Percentiles rank a stretch among this genome's conserved stretches.
Evolutionary conservation across 2,888 invertebrate species (phyloP).

Genomic region (Chouioia cunea): DNA sequence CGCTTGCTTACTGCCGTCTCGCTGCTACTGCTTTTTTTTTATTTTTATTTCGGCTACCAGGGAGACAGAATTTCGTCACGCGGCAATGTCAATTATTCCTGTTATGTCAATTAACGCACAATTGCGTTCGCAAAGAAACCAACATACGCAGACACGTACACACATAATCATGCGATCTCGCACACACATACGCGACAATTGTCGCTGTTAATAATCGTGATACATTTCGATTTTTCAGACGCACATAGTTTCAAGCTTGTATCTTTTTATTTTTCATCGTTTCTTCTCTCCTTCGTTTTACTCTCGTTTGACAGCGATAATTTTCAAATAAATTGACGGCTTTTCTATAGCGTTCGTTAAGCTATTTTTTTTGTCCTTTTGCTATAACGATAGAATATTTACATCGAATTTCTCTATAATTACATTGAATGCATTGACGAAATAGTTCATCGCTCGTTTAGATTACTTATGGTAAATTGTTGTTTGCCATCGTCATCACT

Average conservation of each 20-base stretch:
- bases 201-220: too few relatives aligned
- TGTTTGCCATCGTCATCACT: too few relatives aligned
- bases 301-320: neutral
- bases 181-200: too few relatives aligned
- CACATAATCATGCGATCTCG: neutral
- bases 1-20: conserved; percentile 5
- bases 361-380: too few relatives aligned
- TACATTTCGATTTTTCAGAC: neutral
- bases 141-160: neutral
- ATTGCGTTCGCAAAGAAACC: conserved; percentile 24
- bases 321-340: too few relatives aligned
- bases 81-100: conserved; percentile 35
- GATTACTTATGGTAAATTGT: too few relatives aligned
- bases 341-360: too few relatives aligned
- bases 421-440: too few relatives aligned
- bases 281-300: too few relatives aligned
- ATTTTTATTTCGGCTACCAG: neutral
- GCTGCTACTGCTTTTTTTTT: neutral
- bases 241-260: neutral
- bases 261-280: neutral
- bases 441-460: too few relatives aligned
- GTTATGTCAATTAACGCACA: conserved; percentile 42
- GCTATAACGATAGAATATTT: too few relatives aligned
- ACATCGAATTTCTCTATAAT: too few relatives aligned
- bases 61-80: neutral